Evolutionary conservation across 2,113 vertebrate species (phyloP).

Genomic region (Albula glossodonta): DNA sequence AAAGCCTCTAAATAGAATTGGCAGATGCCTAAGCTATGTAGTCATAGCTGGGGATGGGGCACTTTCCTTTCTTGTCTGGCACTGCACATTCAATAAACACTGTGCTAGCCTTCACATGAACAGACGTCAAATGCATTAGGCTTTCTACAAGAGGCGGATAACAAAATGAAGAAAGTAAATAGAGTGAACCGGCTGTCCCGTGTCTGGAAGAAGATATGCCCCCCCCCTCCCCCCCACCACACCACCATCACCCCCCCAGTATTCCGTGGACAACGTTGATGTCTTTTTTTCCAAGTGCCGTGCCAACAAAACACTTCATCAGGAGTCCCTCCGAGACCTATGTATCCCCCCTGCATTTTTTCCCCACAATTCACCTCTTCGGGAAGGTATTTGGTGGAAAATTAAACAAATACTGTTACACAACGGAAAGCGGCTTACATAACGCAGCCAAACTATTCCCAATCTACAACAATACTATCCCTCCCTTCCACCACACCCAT

Average conservation of each 20-base stretch:
- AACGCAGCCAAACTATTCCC: neutral
- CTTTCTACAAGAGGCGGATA: constrained; percentile 5
- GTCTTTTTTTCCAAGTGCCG: constrained; percentile 18
- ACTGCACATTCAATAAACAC: constrained; percentile 6
- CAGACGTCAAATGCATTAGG: constrained; percentile 1
- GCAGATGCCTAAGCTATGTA: constrained; percentile 1
- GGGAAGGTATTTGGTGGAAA: constrained; percentile 26
- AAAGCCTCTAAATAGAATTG: constrained; percentile 4
- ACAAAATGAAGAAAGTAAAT: constrained; percentile 9
- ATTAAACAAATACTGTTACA: constrained; percentile 16
- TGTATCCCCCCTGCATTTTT: constrained; percentile 9
- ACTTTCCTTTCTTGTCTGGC: neutral
- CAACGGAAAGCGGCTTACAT: constrained; percentile 10
- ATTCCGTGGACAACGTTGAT: neutral
- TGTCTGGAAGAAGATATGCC: constrained; percentile 7
- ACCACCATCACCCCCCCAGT: neutral
- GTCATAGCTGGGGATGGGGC: neutral
- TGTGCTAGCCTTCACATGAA: constrained; percentile 5
- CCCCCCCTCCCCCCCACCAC: neutral
- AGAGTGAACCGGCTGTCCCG: neutral
- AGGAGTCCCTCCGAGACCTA: constrained; percentile 7
- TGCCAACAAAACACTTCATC: constrained; percentile 31
- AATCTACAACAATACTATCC: neutral
- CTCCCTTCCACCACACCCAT: neutral
- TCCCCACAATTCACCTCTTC: neutral